Conservation (phyloP, 2,797 vertebrate genomes). For the Crenichthys baileyi region DNA sequence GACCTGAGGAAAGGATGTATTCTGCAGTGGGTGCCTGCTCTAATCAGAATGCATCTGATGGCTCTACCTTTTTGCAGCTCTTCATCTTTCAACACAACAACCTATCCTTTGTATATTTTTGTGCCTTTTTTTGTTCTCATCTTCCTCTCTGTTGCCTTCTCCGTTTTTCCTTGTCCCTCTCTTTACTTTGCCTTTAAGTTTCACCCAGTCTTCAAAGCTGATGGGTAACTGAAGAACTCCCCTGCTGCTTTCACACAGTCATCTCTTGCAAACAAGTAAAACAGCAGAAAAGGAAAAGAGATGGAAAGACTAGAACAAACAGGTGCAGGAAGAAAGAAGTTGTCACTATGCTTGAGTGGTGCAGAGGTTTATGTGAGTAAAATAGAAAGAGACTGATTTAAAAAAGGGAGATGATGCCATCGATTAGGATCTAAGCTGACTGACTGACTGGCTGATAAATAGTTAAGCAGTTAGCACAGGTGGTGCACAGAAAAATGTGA, state of each 20-base stretch:
- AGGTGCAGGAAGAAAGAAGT: constrained; percentile 21
- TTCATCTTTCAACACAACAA: constrained; percentile 41
- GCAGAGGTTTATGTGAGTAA: constrained; percentile 32
- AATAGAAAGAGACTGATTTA: constrained; percentile 33
- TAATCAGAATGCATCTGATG: constrained; percentile 61
- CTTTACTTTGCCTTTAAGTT: constrained; percentile 42
- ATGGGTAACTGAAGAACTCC: constrained; percentile 64
- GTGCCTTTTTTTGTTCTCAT: neutral
- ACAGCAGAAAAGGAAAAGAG: neutral
- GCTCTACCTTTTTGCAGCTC: constrained; percentile 35
- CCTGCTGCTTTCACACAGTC: constrained; percentile 54
- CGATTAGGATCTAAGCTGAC: constrained; percentile 20
- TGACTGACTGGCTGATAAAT: too few relatives aligned
- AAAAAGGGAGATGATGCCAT: constrained; percentile 17
- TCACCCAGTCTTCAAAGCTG: constrained; percentile 57
- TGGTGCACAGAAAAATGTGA: neutral
- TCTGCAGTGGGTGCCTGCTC: constrained; percentile 54
- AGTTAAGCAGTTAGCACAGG: neutral
- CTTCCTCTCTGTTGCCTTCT: constrained; percentile 30
- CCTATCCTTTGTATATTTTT: constrained; percentile 28
- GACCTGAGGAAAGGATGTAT: constrained; percentile 32
- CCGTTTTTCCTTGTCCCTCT: constrained; percentile 12
- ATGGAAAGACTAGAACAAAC: constrained; percentile 34
- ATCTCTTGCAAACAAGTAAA: constrained; percentile 24
- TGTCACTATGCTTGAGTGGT: constrained; percentile 29